Percentiles rank a stretch among this genome's conserved stretches.
Conservation (phyloP, 2,888 invertebrate genomes). For the Synergus japonicus region DNA sequence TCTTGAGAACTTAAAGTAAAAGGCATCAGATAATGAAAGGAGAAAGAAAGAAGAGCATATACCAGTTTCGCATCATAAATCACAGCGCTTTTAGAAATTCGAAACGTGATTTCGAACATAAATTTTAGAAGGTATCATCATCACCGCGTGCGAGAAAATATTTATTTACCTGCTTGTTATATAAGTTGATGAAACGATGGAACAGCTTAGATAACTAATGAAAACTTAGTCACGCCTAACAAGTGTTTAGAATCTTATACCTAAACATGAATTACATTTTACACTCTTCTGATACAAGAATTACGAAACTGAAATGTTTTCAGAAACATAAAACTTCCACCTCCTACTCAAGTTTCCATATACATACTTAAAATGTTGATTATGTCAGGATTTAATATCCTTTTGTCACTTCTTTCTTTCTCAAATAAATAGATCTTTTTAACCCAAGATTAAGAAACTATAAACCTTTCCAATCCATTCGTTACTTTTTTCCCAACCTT, state of each 20-base stretch:
- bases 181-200: not conserved
- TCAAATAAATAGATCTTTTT: not conserved
- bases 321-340: not conserved
- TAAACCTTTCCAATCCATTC: not conserved
- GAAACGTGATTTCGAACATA: conserved; percentile 32
- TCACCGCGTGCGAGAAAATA: not conserved
- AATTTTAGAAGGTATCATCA: conserved; percentile 27
- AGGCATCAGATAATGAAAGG: not conserved
- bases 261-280: not conserved
- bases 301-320: not conserved
- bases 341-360: too few species aligned
- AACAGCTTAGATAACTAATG: not conserved
- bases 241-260: not conserved
- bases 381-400: not conserved
- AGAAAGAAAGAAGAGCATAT: conserved; percentile 8
- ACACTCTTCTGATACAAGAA: not conserved
- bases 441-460: not conserved
- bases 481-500: not conserved
- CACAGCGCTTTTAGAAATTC: conserved; percentile 35
- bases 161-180: conserved; percentile 3
- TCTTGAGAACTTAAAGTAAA: not conserved
- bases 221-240: not conserved
- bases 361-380: too few species aligned
- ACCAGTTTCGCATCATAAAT: conserved; percentile 28
- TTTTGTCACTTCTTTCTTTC: not conserved